Evolutionary conservation across 1,140 invertebrate genomes (phyloP).

Genomic region (Tetraneura akinire): DNA sequence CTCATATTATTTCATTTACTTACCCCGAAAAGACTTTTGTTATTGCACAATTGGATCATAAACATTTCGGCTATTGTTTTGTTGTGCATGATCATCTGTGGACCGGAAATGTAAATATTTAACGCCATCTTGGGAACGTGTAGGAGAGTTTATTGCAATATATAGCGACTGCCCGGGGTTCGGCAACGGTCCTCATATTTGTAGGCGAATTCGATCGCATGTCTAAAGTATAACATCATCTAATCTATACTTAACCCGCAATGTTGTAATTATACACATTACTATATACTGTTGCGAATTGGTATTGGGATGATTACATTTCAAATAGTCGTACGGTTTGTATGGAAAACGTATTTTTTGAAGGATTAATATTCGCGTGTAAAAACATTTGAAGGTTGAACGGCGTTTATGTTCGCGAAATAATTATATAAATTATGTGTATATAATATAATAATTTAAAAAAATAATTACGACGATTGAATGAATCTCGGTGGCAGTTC

Average conservation of each 20-base stretch:
- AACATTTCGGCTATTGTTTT: slow-evolving; percentile 7
- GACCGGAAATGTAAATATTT: neutral
- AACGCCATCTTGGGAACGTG: neutral
- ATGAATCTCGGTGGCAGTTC: no score
- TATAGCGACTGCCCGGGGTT: neutral
- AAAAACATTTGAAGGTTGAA: neutral
- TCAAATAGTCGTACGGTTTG: neutral
- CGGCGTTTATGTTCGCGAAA: no score
- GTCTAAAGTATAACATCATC: neutral
- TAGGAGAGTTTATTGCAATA: no score
- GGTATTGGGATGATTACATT: neutral
- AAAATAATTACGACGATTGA: no score
- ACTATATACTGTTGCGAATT: neutral
- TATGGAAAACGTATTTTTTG: neutral
- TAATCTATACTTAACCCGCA: neutral
- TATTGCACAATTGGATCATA: neutral
- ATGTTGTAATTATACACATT: neutral
- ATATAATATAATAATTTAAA: no score
- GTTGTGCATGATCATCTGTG: neutral
- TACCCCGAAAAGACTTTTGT: neutral
- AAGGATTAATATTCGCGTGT: neutral
- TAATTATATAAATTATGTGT: no score
- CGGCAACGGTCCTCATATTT: neutral
- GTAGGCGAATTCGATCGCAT: slow-evolving; percentile 5
- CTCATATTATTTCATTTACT: neutral